These are phyloP conservation scores for Enoplosus armatus DNA, from an alignment of 2,797 vertebrate species.

Conservation along the genomic window DNA sequence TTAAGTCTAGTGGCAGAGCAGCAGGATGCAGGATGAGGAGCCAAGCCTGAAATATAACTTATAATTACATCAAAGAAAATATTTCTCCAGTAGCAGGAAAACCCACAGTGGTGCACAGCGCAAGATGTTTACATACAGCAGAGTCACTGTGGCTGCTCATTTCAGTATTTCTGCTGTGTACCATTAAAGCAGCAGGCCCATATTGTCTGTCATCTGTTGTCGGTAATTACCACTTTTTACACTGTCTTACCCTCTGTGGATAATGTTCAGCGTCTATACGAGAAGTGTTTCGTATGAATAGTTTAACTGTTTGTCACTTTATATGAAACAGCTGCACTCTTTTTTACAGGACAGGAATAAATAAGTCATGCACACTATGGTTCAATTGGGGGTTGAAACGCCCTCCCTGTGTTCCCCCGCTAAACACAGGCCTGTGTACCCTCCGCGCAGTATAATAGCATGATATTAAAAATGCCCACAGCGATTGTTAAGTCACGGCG, in stretches of 20 bases:
- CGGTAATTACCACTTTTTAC: constrained; percentile 83
- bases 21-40: constrained; percentile 39
- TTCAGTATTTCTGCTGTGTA: constrained; percentile 65
- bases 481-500: constrained; percentile 80
- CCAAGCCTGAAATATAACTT: constrained; percentile 50
- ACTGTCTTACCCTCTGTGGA: constrained; percentile 71
- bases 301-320: constrained; percentile 77
- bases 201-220: constrained; percentile 83
- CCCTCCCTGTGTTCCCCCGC: constrained; percentile 57
- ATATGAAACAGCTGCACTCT: constrained; percentile 80
- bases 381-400: constrained; percentile 68
- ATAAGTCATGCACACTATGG: constrained; percentile 66
- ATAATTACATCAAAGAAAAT: constrained; percentile 66
- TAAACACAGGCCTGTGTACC: constrained; percentile 74
- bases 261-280: constrained; percentile 68
- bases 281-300: constrained; percentile 73
- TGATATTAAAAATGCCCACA: constrained; percentile 87
- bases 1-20: constrained; percentile 16
- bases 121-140: constrained; percentile 72
- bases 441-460: constrained; percentile 77
- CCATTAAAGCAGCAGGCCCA: constrained; percentile 77
- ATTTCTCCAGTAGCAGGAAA: constrained; percentile 48
- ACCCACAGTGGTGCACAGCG: constrained; percentile 58
- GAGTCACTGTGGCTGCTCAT: constrained; percentile 62
- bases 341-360: constrained; percentile 74